These are phyloP conservation scores for Paraescarpia echinospica DNA, from an alignment of 1,140 invertebrate genomes.

Conservation along the genomic window DNA sequence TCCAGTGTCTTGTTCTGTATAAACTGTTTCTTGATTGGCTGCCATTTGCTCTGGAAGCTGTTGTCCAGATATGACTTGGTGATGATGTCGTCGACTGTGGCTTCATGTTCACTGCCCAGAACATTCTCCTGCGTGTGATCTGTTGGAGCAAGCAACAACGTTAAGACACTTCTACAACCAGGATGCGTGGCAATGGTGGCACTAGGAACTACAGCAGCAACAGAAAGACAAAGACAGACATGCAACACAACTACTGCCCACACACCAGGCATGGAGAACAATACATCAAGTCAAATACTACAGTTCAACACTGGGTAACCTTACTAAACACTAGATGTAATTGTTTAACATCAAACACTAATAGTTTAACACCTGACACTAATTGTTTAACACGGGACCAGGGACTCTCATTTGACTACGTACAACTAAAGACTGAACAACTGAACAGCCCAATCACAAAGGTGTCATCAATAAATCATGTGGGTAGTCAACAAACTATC, in stretches of 20 bases:
- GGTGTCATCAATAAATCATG: too few species aligned
- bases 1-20: conserved; percentile 21
- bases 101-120: neutral
- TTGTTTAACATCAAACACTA: too few species aligned
- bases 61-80: conserved; percentile 23
- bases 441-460: too few species aligned
- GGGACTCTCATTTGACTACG: neutral
- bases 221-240: neutral
- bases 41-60: conserved; percentile 23
- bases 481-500: too few species aligned
- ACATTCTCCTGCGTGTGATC: neutral
- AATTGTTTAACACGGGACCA: too few species aligned
- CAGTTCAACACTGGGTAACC: too few species aligned
- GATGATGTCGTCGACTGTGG: conserved; percentile 6
- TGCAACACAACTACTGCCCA: neutral
- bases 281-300: neutral
- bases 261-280: neutral
- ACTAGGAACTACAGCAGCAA: neutral
- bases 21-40: conserved; percentile 23
- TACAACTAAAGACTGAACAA: neutral
- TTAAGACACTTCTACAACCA: neutral
- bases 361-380: too few species aligned
- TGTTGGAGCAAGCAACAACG: neutral
- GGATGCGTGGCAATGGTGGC: neutral
- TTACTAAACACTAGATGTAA: too few species aligned